Evolutionary conservation across 2,888 invertebrate genomes (phyloP), one percentile per base, ranked within the genome.

Genomic region (Sminthurides aquaticus): DNA sequence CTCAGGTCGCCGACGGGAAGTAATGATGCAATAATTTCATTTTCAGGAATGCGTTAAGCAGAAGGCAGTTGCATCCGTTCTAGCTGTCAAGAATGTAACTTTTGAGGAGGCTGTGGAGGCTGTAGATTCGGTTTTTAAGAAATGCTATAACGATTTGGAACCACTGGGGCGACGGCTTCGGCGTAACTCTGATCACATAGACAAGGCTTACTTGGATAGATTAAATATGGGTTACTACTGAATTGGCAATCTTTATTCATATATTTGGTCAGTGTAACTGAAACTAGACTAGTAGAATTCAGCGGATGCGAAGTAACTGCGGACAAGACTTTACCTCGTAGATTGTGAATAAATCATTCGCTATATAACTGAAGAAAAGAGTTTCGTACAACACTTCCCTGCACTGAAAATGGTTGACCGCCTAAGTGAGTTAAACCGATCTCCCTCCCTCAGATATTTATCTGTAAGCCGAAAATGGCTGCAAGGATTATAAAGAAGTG

Each of bases 121-220:
- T 0, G 88, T 97, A 26, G 88, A 95, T 72, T 84, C 87, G 76
- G 95, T 96, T 0, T 97, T 97, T 79, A 83, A 87, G 0, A 89
- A 86, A 77, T 97, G 97, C 78, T 96, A 96, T 76, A 84, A 85
- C 24, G 96, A 97, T 79, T 81, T 95, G 74, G 97, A 97, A 77
- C 97, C 97, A 0, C 84, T 74, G 59, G 75, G 76, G 11, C 70
- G 82, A 49, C 74, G 79, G 25, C 65, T 77, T n/a, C 68, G 78
- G 24, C 67, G 78, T 3, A 89, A 88, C 77, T 90, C 90, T 0
- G 79, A 82, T 0, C 91, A 93, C 76, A 87, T 89, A 82, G 78
- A 84, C 2, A 84, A 84, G 77, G 90, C 90, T 0, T 90, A 86
- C 76, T 81, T 83, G 73, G 92, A 93, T 78, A 87, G 86, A 0